Conservation (phyloP, 2,888 invertebrate species). For the Scotopteryx bipunctaria region DNA sequence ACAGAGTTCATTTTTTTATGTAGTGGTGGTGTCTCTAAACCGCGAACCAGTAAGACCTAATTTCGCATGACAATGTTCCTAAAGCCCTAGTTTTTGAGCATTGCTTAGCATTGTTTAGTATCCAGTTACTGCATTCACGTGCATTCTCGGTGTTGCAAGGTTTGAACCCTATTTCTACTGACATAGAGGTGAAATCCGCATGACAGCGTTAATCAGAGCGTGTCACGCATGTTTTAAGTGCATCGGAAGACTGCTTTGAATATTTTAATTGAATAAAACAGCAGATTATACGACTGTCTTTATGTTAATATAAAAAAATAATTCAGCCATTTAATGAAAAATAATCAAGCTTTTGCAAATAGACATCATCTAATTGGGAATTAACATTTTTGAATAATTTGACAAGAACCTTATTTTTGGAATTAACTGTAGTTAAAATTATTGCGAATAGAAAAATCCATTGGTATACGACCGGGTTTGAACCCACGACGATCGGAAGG, state of each 20-base stretch:
- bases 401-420: too few relatives aligned
- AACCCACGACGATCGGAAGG: too few relatives aligned
- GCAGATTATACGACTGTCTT: too few relatives aligned
- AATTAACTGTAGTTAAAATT: too few relatives aligned
- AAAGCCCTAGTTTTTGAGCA: constrained; percentile 54
- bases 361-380: too few relatives aligned
- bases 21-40: constrained; percentile 37
- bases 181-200: constrained; percentile 33
- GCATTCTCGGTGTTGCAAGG: constrained; percentile 16
- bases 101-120: constrained; percentile 51
- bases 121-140: constrained; percentile 50
- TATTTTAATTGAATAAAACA: constrained; percentile 40
- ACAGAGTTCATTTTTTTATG: constrained; percentile 40
- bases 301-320: too few relatives aligned
- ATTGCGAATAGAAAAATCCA: too few relatives aligned
- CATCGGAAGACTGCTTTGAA: constrained; percentile 56
- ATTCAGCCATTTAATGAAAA: too few relatives aligned
- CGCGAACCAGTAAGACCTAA: constrained; percentile 47
- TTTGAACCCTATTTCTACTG: constrained; percentile 32
- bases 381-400: too few relatives aligned
- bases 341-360: too few relatives aligned
- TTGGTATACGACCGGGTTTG: too few relatives aligned
- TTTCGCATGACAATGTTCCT: constrained; percentile 51
- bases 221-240: constrained; percentile 47
- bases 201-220: constrained; percentile 51